Evolutionary conservation across 2,888 invertebrate genomes (phyloP), one percentile per base, ranked within the genome.

Genomic region (Tupiocoris notatus): DNA sequence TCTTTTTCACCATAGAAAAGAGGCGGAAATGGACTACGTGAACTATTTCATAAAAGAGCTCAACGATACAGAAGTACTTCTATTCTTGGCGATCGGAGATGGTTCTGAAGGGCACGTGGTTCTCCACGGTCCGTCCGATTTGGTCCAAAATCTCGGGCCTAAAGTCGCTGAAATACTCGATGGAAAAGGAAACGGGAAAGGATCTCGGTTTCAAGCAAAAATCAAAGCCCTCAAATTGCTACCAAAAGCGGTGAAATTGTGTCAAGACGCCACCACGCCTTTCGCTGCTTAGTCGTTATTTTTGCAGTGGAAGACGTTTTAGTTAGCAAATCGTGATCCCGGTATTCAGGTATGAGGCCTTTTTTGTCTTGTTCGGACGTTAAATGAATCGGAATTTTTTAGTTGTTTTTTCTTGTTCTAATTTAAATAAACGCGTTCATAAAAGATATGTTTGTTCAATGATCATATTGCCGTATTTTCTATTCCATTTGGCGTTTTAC

Each of bases 1-100:
- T 81, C 84, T 87, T 78, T 85, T 85, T 25, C 83, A 90, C 81
- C 89, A 18, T 81, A 85, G 90, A 79, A 91, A 90, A 81, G 93
- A 93, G 82, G 93, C 91, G 0, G 93, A 93, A 80, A 87, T 88
- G 3, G 93, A 93, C 81, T 94, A 92, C 81, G 90, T 92, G 82
- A 88, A 89, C 79, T 86, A 86, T 21, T 86, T 94, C 77, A 85
- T 91, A 17, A 88, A 89, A 79, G 89, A 89, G 79, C 82, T 91
- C 68, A 89, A 88, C 59, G 86, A 83, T 78, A 81, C 83, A 80
- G 85, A 86, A 6, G 83, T 90, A 67, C 87, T 92, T 75, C 84
- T 92, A 75, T 89, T 92, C 80, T 81, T 93, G 68, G 90, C 89
- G 0, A 88, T 90, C 0, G 91, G 91, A 23, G 93, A 93, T 76